Evolutionary conservation across 1,140 invertebrate genomes (phyloP).

Genomic region (Mycetomoellerius zeteki): DNA sequence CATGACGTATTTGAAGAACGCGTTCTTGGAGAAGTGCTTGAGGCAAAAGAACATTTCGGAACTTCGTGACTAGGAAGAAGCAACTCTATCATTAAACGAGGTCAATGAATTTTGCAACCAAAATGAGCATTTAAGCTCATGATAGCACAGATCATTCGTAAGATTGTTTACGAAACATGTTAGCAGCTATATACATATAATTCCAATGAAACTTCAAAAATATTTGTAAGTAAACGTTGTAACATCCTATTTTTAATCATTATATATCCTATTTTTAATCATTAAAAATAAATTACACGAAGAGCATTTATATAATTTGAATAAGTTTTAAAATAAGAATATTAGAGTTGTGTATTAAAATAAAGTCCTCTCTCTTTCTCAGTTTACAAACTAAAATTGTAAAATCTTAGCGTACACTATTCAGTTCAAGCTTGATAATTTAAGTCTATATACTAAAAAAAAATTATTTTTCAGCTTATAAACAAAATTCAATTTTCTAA

Average conservation of each 20-base stretch:
- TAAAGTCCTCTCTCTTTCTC: too few species aligned
- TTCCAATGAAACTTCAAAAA: not conserved
- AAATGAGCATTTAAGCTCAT: constrained; percentile 15
- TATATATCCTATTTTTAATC: not conserved
- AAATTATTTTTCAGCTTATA: too few species aligned
- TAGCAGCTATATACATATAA: not conserved
- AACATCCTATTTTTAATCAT: not conserved
- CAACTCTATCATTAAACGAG: constrained; percentile 26
- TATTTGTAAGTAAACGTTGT: not conserved
- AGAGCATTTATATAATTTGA: not conserved
- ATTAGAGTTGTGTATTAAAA: too few species aligned
- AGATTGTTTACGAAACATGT: not conserved
- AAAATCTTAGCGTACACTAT: not conserved
- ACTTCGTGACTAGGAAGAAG: constrained; percentile 28
- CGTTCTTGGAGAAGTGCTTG: constrained; percentile 32
- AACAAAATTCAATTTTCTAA: too few species aligned
- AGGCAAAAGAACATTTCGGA: constrained; percentile 37
- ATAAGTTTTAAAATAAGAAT: not conserved
- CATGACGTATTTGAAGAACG: constrained; percentile 42
- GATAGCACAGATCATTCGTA: too few species aligned
- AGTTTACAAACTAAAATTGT: not conserved
- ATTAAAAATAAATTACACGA: not conserved
- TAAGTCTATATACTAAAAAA: not conserved
- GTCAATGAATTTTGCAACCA: constrained; percentile 31
- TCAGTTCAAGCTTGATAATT: not conserved